Base-by-base conservation (phyloP, 2,888 invertebrate genomes). In the Halictus quadricinctus region DNA sequence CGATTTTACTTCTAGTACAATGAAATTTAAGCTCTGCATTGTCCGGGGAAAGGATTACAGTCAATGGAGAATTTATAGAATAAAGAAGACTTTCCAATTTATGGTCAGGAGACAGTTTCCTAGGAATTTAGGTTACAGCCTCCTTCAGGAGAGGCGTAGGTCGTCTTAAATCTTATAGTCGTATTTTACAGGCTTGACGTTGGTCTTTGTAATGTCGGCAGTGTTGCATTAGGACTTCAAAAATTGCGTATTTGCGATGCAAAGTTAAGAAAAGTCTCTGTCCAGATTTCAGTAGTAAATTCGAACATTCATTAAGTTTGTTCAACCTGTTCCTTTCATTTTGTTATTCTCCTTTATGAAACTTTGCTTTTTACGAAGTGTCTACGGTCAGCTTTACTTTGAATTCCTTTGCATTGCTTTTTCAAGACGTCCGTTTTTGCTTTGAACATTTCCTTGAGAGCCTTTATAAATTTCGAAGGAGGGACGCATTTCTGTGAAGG, bases 11-110 rank as follows among this genome's bases (percentile, higher is more conserved):
- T 54, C 10, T 54, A 21, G 18, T 54, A 54, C 21, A 54, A n/a
- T 54, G 21, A n/a, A 54, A 21, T 54, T 54, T 54, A 54, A 54
- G 54, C 54, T 54, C 12, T 15, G 29, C 29, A 64, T 29, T 64
- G 29, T 64, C 15, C 13, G 29, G 15, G 15, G 1, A 29, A 64
- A 64, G 29, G 29, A 15, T 64, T 64, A 64, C 8, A 29, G 64
- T 64, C 15, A 29, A 15, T 13, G 50, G 54, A 21, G 54, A 73
- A 73, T 50, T 64, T 64, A 64, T 64, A 73, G 29, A 73, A 73
- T 48, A 50, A 29, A 50, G 13, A 29, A 43, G 25, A 50, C 50
- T 77, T 54, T 43, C n/a, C 6, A 75, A 75, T 18, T 25, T 43
- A 54, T 10, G 13, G 18, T 25, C 10, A 25, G 0, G 13, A 73